These are phyloP conservation scores for Thymelicus acteon DNA, from an alignment of 2,888 invertebrate genomes.

Conservation along the genomic window DNA sequence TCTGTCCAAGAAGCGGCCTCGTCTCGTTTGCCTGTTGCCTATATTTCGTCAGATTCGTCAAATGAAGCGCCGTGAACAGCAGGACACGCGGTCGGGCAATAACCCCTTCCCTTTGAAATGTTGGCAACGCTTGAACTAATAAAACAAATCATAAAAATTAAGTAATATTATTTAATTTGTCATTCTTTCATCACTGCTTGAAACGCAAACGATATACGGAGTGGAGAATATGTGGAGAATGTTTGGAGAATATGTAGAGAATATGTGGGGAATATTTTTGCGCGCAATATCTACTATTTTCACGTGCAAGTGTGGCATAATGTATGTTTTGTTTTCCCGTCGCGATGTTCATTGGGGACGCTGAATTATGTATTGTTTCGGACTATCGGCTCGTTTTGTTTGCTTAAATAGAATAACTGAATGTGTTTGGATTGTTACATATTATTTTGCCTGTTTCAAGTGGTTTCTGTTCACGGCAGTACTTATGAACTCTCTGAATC, in stretches of 20 bases:
- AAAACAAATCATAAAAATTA: constrained; percentile 1
- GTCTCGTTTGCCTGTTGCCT: too few species aligned
- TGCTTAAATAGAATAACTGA: background rate
- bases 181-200: background rate
- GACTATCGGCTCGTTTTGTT: constrained; percentile 18
- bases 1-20: too few species aligned
- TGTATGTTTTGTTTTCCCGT: constrained; percentile 15
- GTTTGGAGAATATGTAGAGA: background rate
- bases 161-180: background rate
- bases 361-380: constrained; percentile 30
- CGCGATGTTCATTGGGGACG: constrained; percentile 18
- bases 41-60: too few species aligned
- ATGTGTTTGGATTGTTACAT: background rate
- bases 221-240: background rate
- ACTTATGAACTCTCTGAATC: too few species aligned
- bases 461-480: too few species aligned
- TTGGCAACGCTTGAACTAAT: background rate
- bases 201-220: background rate
- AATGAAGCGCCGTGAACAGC: too few species aligned
- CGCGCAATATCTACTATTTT: background rate
- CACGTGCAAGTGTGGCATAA: background rate
- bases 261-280: background rate
- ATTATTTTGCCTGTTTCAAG: too few species aligned
- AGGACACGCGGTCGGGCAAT: too few species aligned
- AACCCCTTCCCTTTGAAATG: background rate